Evolutionary conservation across 2,113 vertebrate species (phyloP), one percentile per base, ranked within the genome.

Genomic region (Ia io): DNA sequence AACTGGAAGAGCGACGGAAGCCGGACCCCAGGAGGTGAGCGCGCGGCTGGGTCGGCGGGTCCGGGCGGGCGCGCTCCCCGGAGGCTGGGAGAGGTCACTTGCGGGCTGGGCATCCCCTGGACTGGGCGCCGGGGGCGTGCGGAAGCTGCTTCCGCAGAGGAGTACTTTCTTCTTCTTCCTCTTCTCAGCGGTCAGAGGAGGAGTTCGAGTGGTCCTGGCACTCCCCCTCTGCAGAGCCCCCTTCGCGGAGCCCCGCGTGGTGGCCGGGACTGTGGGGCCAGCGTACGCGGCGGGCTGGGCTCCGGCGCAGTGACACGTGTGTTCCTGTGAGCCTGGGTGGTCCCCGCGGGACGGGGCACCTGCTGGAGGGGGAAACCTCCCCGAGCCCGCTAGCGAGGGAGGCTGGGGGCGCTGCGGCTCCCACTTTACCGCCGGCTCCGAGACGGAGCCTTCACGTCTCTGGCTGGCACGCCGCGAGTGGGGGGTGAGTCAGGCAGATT

Each of bases 1-100:
- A 86, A 77, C 97, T 98, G 98, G 98, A 98, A 91, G 98, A 98
- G 1, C 98, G 98, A 89, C 98, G 98, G 89, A 98, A 98, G 90
- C 93, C 97, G 18, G 98, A 98, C 70, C 96, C 98, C 67, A 86
- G 98, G 90, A 98, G 98, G 98, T 98, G 95, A 98, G 98, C 28
- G 53, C 28, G 25, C 11, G 20, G 69, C 17, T 16, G 0, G 67
- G 84, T 28, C 56, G 49, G 78, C 56, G 25, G 42, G 17, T 28
- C 17, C 20, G 2, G 2, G 28, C 49, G 61, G 78, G 18, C n/a
- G 94, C 47, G 16, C 93, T 47, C 73, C 16, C 22, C 77, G 44
- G 67, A 51, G 95, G 83, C 59, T 9, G 53, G 23, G 73, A 18
- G 96, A 78, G 93, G 84, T 84, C 95, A 71, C 42, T 13, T 2